These are phyloP conservation scores for Bombus superbus DNA, from an alignment of 1,140 invertebrate species.

Conservation along the genomic window DNA sequence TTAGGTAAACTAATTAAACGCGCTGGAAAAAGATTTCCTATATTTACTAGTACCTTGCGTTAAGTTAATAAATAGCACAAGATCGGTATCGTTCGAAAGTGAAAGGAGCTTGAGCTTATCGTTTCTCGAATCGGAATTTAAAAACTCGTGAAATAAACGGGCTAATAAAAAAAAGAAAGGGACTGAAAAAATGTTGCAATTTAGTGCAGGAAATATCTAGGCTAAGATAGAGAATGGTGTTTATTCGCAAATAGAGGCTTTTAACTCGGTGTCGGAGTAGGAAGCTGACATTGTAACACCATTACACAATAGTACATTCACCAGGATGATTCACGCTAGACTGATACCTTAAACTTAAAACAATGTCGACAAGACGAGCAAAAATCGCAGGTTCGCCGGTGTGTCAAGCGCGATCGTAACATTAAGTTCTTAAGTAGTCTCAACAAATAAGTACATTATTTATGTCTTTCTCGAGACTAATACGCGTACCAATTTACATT, in stretches of 20 bases:
- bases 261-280: not conserved
- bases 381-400: not conserved
- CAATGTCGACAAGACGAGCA: not conserved
- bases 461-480: not conserved
- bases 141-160: not conserved
- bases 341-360: conserved; percentile 17
- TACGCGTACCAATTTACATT: not conserved
- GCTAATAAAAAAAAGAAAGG: not conserved
- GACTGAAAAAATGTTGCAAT: not conserved
- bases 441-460: not conserved
- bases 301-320: conserved; percentile 12
- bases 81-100: not conserved
- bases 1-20: not conserved
- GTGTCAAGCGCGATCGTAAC: not conserved
- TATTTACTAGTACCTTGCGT: not conserved
- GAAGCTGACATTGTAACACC: conserved; percentile 8
- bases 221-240: not conserved
- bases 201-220: not conserved
- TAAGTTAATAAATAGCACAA: not conserved
- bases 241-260: not conserved
- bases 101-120: not conserved
- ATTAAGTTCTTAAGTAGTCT: not conserved
- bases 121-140: not conserved
- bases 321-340: not conserved
- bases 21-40: not conserved